A percentile compares a stretch with the other conserved stretches of the same genome.
These are phyloP conservation scores for Melieria picta DNA, from an alignment of 2,888 invertebrate species.

Conservation along the genomic window DNA sequence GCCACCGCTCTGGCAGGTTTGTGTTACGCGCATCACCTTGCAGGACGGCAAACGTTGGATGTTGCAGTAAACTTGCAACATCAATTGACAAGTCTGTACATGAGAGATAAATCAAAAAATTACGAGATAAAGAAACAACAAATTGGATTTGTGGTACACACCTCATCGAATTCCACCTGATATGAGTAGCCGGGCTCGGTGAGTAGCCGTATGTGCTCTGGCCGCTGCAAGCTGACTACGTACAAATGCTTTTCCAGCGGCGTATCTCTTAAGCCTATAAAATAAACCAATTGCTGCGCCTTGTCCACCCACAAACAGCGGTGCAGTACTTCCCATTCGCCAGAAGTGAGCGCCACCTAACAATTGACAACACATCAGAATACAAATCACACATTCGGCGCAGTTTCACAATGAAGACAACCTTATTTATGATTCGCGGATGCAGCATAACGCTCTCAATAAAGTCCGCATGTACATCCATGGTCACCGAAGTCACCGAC, in stretches of 20 bases:
- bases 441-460: constrained; percentile 61
- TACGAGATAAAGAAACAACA: background rate
- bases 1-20: constrained; percentile 72
- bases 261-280: constrained; percentile 88
- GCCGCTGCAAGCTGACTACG: constrained; percentile 78
- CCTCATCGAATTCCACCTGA: constrained; percentile 82
- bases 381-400: background rate
- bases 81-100: constrained; percentile 77
- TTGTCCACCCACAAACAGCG: constrained; percentile 90
- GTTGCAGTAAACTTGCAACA: constrained; percentile 86
- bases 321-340: constrained; percentile 94
- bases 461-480: constrained; percentile 50
- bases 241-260: constrained; percentile 94
- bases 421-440: constrained; percentile 75
- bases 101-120: background rate
- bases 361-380: constrained; percentile 38
- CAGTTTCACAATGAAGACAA: constrained; percentile 35
- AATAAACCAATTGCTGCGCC: constrained; percentile 83
- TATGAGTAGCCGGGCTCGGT: constrained; percentile 89
- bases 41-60: constrained; percentile 83
- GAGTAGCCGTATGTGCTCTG: constrained; percentile 78
- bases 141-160: constrained; percentile 53
- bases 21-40: constrained; percentile 77
- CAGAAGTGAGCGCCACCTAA: constrained; percentile 79
- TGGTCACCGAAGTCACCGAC: constrained; percentile 43